These are phyloP conservation scores for Yoshiicerus persimilis DNA, from an alignment of 1,140 invertebrate species.

Conservation along the genomic window DNA sequence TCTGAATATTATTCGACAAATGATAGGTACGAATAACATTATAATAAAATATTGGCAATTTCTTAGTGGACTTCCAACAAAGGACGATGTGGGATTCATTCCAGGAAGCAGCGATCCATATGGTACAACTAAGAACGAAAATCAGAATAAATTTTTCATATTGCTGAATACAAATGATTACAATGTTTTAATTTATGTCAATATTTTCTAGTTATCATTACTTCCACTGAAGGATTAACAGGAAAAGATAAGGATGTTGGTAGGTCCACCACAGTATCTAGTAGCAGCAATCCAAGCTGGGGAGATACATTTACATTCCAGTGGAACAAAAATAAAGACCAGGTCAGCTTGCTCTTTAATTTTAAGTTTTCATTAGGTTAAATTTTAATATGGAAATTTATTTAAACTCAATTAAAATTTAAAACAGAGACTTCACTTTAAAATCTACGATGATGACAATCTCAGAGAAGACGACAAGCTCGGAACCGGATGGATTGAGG, in stretches of 20 bases:
- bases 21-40: no score
- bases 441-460: conserved; percentile 34
- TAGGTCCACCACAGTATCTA: conserved; percentile 19
- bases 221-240: neutral
- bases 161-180: neutral
- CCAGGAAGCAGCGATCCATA: conserved; percentile 31
- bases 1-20: neutral
- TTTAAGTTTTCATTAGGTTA: neutral
- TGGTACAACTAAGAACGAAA: neutral
- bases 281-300: conserved; percentile 25
- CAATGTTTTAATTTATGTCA: no score
- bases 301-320: conserved; percentile 16
- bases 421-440: conserved; percentile 18
- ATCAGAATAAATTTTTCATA: neutral
- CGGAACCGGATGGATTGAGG: conserved; percentile 34
- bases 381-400: neutral
- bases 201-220: conserved; percentile 25
- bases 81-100: conserved; percentile 35
- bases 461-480: conserved; percentile 35
- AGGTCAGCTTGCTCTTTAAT: neutral
- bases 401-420: neutral
- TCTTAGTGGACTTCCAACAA: conserved; percentile 14
- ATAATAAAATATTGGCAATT: neutral
- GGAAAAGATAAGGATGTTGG: conserved; percentile 24
- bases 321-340: conserved; percentile 24